Evolutionary conservation across 1,140 invertebrate species (phyloP).

Genomic region (Mycetomoellerius zeteki): DNA sequence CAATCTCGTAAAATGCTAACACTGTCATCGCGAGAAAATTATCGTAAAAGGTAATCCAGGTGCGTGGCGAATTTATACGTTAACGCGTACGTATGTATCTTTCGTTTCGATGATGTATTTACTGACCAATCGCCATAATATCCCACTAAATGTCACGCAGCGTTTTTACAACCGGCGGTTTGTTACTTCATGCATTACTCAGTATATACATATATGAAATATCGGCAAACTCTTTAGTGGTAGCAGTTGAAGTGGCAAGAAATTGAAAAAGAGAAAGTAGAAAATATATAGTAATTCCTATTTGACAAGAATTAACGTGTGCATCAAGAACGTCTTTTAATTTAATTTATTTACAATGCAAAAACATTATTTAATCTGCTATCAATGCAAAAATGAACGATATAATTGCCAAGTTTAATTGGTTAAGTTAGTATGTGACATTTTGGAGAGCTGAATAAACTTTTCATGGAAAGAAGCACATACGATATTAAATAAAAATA

Average conservation of each 20-base stretch:
- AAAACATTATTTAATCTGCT: not conserved
- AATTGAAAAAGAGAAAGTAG: not conserved
- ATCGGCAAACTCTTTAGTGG: not conserved
- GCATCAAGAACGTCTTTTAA: not conserved
- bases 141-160: slow-evolving; percentile 40
- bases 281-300: not conserved
- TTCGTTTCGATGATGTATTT: slow-evolving; percentile 47
- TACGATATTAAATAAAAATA: not conserved
- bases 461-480: not conserved
- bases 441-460: not conserved
- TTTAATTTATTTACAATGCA: no score
- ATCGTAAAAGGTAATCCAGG: not conserved
- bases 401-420: slow-evolving; percentile 8
- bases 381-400: not conserved
- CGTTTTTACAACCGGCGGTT: slow-evolving; percentile 27
- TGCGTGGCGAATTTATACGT: slow-evolving; percentile 22
- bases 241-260: not conserved
- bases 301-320: not conserved
- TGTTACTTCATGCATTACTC: slow-evolving; percentile 27
- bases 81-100: not conserved
- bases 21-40: not conserved
- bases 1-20: not conserved
- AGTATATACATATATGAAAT: not conserved
- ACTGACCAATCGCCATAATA: slow-evolving; percentile 29
- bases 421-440: not conserved